These are phyloP conservation scores for Saccostrea glomerata DNA, from an alignment of 1,140 invertebrate species.

Conservation along the genomic window DNA sequence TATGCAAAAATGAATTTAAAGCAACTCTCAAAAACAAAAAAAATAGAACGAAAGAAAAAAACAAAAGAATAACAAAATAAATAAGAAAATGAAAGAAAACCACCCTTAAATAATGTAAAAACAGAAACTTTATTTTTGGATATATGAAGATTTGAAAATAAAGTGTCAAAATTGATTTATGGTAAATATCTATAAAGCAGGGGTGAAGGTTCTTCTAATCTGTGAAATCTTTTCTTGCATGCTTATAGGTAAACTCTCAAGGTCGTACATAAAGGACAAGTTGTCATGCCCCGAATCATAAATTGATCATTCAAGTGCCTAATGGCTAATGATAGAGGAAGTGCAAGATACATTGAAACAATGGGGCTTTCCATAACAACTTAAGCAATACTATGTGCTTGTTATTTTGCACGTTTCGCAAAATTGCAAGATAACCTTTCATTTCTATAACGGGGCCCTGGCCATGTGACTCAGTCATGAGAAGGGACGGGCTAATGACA, in stretches of 20 bases:
- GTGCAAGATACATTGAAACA: background rate
- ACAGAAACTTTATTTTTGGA: background rate
- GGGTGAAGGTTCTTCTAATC: too few relatives aligned
- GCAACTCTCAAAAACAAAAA: too few relatives aligned
- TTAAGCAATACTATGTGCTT: background rate
- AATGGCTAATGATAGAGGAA: slow-evolving; percentile 3
- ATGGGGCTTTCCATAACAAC: background rate
- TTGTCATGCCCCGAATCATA: background rate
- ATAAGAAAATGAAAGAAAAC: background rate
- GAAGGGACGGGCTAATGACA: slow-evolving; percentile 3
- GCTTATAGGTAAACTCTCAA: background rate
- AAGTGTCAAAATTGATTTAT: background rate
- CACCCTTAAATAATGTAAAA: background rate
- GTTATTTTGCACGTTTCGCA: slow-evolving; percentile 20
- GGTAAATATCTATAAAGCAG: too few relatives aligned
- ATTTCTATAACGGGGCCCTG: background rate
- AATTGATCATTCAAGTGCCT: background rate
- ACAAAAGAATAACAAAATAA: background rate
- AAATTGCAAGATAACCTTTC: background rate
- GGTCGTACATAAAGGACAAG: background rate
- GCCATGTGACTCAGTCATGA: background rate
- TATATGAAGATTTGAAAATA: background rate
- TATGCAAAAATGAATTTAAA: too few relatives aligned
- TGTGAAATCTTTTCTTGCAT: background rate
- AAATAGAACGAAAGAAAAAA: too few relatives aligned